These are phyloP conservation scores for Eurystomus gularis DNA, from an alignment of 2,113 vertebrate species.

Conservation along the genomic window DNA sequence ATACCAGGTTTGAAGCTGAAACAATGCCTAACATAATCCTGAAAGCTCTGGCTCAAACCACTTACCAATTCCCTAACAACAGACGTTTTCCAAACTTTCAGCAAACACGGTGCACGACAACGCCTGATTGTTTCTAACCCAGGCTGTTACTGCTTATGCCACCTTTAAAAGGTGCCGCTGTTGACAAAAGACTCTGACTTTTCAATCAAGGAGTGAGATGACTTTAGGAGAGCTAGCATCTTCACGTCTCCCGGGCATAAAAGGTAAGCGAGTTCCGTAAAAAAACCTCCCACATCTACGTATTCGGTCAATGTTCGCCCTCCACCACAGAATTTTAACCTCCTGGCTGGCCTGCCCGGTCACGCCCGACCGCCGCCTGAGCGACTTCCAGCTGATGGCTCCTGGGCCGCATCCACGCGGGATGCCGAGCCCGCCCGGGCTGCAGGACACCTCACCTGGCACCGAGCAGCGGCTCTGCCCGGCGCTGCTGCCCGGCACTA, in stretches of 20 bases:
- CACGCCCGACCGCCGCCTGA: no score
- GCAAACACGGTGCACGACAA: neutral
- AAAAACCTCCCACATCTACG: no score
- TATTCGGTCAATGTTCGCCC: fast-evolving
- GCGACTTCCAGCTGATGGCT: no score
- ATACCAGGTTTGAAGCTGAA: neutral
- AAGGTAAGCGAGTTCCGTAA: fast-evolving
- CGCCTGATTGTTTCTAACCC: neutral
- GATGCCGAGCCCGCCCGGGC: no score
- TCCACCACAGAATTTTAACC: fast-evolving
- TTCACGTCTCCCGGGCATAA: neutral
- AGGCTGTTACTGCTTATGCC: fast-evolving
- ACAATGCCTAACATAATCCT: neutral
- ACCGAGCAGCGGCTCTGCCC: no score
- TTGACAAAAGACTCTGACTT: neutral
- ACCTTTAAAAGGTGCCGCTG: neutral
- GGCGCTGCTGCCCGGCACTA: no score
- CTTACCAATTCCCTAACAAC: neutral
- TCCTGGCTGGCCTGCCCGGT: neutral
- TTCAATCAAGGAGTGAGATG: fast-evolving
- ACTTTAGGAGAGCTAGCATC: fast-evolving
- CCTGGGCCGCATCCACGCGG: no score
- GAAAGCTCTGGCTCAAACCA: neutral
- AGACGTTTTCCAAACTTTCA: fast-evolving
- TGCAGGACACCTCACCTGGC: no score